Base-by-base conservation (phyloP, 1,140 invertebrate species). In the Arion vulgaris region DNA sequence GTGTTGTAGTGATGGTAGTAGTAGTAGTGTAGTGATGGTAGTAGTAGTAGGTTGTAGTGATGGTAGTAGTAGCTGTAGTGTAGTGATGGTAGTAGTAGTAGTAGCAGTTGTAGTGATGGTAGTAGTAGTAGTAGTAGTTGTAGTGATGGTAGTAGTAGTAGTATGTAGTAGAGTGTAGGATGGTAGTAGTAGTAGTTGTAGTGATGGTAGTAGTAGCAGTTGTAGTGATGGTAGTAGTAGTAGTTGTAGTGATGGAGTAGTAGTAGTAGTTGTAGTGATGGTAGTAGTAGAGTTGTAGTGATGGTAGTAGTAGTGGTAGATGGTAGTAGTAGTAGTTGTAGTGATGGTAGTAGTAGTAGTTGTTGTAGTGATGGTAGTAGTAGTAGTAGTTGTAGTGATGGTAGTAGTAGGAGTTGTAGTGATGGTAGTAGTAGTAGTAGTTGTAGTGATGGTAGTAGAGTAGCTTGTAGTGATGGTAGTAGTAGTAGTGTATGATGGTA, bases 101-200 rank as follows among this genome's bases (percentile, higher is more conserved):
- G 77, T 7, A 79, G 28, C 26, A 79, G 53, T 45, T 66, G 53
- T 39, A 79, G 53, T 66, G 36, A 53, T 66, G 66, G 49, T 66
- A 79, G 77, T 41, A 79, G 77, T 66, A 79, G 57, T 79, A 79
- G 77, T 79, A 79, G 53, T 79, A 79, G 77, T 79, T 66, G 51
- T 66, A 79, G 77, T 39, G 66, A 53, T 39, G 66, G 77, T 39
- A 79, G 77, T 39, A 79, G 77, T 39, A n/a, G n/a, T n/a, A n/a
- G n/a, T n/a, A n/a, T n/a, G n/a, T n/a, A n/a, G n/a, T n/a, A n/a
- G n/a, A n/a, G 36, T 51, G 11, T 66, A 53, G 23, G 66, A 53
- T 41, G 66, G 77, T 36, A 79, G 77, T 66, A 79, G 77, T 66
- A 79, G 77, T 66, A 79, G 77, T 66, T 66, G 53, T 66, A 79